Percentiles rank a stretch among this genome's conserved stretches.
phyloP scores from a whole-genome alignment of 2,888 invertebrate species.

The Megamerina dolium region DNA sequence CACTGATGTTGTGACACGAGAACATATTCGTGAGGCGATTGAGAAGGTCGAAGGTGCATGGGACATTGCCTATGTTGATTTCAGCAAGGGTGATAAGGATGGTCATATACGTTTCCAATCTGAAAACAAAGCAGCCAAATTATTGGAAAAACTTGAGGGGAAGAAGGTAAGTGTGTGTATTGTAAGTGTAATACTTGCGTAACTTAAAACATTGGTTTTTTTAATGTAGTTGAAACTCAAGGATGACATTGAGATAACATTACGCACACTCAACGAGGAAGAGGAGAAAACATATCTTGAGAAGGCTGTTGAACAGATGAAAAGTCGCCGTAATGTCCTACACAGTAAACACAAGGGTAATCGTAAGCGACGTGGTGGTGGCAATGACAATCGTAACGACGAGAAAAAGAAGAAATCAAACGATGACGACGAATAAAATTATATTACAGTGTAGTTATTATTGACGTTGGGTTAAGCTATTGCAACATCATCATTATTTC shows the following conservation, averaged over 20 bases:
- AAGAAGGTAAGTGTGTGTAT: slow-evolving; percentile 53
- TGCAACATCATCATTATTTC: too few species aligned
- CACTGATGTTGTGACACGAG: slow-evolving; percentile 57
- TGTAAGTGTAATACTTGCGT: neutral
- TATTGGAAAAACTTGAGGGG: slow-evolving; percentile 59
- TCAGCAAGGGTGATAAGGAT: slow-evolving; percentile 64
- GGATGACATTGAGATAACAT: slow-evolving; percentile 52
- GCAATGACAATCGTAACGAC: slow-evolving; percentile 31
- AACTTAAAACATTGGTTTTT: neutral
- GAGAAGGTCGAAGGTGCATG: slow-evolving; percentile 32
- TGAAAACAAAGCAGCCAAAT: slow-evolving; percentile 62
- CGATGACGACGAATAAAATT: too few species aligned
- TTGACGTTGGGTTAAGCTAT: too few species aligned
- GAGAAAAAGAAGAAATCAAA: slow-evolving; percentile 27
- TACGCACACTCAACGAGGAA: slow-evolving; percentile 61
- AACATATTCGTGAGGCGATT: slow-evolving; percentile 68
- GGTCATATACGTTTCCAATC: slow-evolving; percentile 68
- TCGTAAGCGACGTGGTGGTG: slow-evolving; percentile 41
- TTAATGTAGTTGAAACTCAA: slow-evolving; percentile 40
- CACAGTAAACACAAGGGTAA: slow-evolving; percentile 36
- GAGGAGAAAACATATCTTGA: slow-evolving; percentile 64
- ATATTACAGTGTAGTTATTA: too few species aligned
- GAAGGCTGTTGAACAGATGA: slow-evolving; percentile 59
- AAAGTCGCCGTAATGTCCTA: slow-evolving; percentile 53
- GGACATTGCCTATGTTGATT: slow-evolving; percentile 69